Percentiles rank a stretch among this genome's conserved stretches.
phyloP scores from a whole-genome alignment of 2,113 vertebrate species.

The Fulica atra region DNA sequence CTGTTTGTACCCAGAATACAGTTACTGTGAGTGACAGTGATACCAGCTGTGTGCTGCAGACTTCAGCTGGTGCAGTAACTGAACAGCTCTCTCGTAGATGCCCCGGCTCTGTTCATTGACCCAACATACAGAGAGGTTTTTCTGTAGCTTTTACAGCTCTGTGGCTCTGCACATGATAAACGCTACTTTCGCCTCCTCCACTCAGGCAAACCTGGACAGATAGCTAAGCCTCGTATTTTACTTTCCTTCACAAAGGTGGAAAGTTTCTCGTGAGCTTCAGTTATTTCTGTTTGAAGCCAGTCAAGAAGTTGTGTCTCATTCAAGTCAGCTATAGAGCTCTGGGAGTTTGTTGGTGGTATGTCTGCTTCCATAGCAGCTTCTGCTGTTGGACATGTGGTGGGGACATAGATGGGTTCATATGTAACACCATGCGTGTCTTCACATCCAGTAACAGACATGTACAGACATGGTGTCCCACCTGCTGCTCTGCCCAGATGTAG shows the following conservation, averaged over 20 bases:
- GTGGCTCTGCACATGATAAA: background rate
- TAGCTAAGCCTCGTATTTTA: background rate
- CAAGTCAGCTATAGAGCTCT: background rate
- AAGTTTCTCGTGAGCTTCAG: background rate
- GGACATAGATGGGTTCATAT: background rate
- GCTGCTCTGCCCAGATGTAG: background rate
- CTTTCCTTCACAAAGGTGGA: background rate
- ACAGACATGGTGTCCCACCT: background rate
- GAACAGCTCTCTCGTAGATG: background rate
- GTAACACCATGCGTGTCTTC: background rate
- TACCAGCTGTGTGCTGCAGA: background rate
- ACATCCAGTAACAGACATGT: rapidly evolving
- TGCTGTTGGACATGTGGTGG: rapidly evolving
- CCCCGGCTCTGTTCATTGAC: background rate
- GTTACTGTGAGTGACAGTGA: background rate
- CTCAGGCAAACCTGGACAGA: background rate
- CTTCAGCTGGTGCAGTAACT: background rate
- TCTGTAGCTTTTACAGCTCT: background rate
- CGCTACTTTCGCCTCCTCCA: background rate
- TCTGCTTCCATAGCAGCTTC: background rate
- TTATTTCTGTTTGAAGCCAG: background rate
- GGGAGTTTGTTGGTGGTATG: rapidly evolving
- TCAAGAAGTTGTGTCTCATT: background rate
- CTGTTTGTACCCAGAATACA: constrained; percentile 18
- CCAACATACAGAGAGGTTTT: background rate